Evolutionary conservation across 2,113 vertebrate genomes (phyloP).

Genomic region (Theristicus caerulescens): DNA sequence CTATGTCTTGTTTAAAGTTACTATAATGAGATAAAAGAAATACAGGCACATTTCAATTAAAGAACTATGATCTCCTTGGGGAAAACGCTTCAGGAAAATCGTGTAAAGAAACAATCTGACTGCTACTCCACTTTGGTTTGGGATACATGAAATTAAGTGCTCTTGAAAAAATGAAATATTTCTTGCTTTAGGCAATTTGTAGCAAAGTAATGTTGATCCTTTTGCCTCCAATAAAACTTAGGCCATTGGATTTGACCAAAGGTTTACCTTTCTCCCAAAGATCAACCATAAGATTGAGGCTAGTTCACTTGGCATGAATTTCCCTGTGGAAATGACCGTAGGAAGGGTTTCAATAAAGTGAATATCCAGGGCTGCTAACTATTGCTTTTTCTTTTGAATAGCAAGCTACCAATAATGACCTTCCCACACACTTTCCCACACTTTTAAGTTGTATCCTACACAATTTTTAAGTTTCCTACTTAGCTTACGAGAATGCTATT

Average conservation of each 20-base stretch:
- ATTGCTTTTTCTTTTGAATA: background rate
- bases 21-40: conserved; percentile 11
- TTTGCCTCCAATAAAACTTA: background rate
- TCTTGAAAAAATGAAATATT: background rate
- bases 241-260: background rate
- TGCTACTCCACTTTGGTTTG: background rate
- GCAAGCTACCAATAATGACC: background rate
- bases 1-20: background rate
- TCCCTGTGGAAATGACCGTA: background rate
- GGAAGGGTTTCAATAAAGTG: background rate
- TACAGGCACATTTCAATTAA: conserved; percentile 30
- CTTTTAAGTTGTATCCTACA: background rate
- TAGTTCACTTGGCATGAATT: background rate
- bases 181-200: background rate
- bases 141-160: background rate
- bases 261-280: background rate
- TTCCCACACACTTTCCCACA: background rate
- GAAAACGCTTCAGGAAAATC: background rate
- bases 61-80: background rate
- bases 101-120: background rate
- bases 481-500: background rate
- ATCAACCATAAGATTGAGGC: background rate
- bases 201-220: background rate
- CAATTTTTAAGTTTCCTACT: background rate
- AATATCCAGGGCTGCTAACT: background rate